Conservation (phyloP, 1,140 invertebrate genomes). For the Megalopta genalis region DNA sequence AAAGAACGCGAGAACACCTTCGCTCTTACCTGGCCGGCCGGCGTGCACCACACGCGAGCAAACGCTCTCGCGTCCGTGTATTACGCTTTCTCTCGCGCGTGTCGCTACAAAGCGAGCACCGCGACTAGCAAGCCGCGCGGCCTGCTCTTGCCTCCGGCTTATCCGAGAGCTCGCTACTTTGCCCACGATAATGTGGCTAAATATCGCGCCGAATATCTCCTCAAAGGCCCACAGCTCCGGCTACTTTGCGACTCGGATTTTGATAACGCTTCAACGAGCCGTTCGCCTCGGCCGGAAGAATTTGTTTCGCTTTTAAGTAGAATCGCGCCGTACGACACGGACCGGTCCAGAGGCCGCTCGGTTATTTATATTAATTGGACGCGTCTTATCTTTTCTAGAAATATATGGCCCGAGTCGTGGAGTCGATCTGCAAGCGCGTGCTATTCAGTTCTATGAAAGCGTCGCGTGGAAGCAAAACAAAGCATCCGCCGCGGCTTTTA, state of each 20-base stretch:
- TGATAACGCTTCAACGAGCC: neutral
- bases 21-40: conserved; percentile 11
- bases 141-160: neutral
- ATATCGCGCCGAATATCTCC: neutral
- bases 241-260: neutral
- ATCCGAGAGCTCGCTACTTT: neutral
- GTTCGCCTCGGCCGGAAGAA: no score
- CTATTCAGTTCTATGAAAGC: no score
- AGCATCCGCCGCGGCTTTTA: no score
- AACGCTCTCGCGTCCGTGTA: neutral
- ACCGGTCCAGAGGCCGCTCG: no score
- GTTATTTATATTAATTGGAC: no score
- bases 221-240: neutral
- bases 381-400: no score
- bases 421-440: no score
- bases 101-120: neutral
- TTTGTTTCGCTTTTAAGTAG: no score
- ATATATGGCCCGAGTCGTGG: no score
- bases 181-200: neutral
- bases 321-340: no score
- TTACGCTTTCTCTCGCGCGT: conserved; percentile 27
- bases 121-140: neutral
- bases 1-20: conserved; percentile 8
- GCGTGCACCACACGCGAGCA: neutral
- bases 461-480: no score